Evolutionary conservation across 2,888 invertebrate species (phyloP).

Genomic region (Drosophila rubida): DNA sequence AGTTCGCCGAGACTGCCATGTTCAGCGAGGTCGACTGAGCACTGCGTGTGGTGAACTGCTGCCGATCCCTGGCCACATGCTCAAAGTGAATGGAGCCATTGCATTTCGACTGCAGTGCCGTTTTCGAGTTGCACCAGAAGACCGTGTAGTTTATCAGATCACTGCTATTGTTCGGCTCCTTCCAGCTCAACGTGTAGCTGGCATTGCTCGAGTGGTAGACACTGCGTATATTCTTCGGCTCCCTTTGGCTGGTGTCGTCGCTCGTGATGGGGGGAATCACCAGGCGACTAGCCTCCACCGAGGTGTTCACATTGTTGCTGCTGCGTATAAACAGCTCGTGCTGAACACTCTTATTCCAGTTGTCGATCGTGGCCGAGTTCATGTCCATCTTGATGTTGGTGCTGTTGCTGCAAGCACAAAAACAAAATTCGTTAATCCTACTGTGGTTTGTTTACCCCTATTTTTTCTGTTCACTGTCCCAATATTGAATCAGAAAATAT

Average conservation of each 20-base stretch:
- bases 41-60: conserved; percentile 85
- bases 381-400: conserved; percentile 57
- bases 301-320: conserved; percentile 73
- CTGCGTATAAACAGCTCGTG: conserved; percentile 79
- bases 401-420: conserved; percentile 35
- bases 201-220: conserved; percentile 88
- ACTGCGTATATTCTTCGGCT: conserved; percentile 85
- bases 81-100: conserved; percentile 88
- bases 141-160: conserved; percentile 90
- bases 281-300: conserved; percentile 68
- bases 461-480: too few relatives aligned
- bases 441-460: too few relatives aligned
- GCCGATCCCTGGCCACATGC: conserved; percentile 83
- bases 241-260: conserved; percentile 52
- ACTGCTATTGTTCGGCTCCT: conserved; percentile 85
- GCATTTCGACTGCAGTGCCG: conserved; percentile 87
- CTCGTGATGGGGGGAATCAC: conserved; percentile 67
- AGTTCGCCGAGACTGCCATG: conserved; percentile 93
- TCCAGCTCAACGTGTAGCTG: conserved; percentile 91
- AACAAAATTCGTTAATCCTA: not conserved
- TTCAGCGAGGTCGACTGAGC: conserved; percentile 85
- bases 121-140: conserved; percentile 90
- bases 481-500: too few relatives aligned
- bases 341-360: conserved; percentile 54
- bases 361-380: conserved; percentile 75